Evolutionary conservation across 1,140 invertebrate species (phyloP).

Genomic region (Dermatophagoides farinae): DNA sequence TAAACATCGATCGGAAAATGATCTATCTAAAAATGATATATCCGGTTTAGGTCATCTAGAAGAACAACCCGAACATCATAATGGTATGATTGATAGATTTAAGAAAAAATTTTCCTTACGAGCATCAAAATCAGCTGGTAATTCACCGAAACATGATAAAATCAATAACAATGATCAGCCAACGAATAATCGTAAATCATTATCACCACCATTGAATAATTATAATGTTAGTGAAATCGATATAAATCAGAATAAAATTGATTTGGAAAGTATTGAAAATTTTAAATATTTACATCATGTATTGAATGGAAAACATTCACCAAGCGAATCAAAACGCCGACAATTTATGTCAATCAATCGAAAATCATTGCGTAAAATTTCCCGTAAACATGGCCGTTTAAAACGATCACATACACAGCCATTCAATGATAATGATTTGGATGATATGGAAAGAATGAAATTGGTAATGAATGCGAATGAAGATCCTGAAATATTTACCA

Average conservation of each 20-base stretch:
- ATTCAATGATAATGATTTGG: too few species aligned
- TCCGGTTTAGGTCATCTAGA: background rate
- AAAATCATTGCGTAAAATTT: background rate
- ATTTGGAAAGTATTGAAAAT: background rate
- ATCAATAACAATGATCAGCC: too few species aligned
- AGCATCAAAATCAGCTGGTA: background rate
- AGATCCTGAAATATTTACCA: too few species aligned
- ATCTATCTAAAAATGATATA: background rate
- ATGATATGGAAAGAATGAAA: too few species aligned
- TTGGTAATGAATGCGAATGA: too few species aligned
- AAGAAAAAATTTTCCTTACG: background rate
- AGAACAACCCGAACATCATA: background rate
- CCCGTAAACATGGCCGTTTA: background rate
- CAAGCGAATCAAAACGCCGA: too few species aligned
- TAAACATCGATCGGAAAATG: background rate
- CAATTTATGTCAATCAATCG: background rate
- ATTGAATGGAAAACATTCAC: too few species aligned
- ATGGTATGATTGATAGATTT: conserved; percentile 1
- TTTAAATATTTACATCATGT: background rate
- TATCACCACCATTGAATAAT: background rate
- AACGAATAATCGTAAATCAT: background rate
- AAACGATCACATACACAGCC: conserved; percentile 9
- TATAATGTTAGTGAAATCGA: background rate
- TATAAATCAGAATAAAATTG: conserved; percentile 3
- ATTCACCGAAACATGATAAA: background rate